These are phyloP conservation scores for Palaemon carinicauda DNA, from an alignment of 1,140 invertebrate genomes.

Conservation along the genomic window DNA sequence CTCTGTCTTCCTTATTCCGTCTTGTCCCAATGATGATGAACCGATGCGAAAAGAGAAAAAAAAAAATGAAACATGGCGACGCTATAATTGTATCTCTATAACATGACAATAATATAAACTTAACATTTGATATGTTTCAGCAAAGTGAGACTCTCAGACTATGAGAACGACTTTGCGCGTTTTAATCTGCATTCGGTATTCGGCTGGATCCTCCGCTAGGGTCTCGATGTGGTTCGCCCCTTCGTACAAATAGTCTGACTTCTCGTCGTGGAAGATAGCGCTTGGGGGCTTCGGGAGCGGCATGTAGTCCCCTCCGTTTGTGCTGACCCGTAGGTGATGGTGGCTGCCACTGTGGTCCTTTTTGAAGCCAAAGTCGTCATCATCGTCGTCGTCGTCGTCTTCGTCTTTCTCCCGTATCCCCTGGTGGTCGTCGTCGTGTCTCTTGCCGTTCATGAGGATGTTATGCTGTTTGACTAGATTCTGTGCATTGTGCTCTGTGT, in stretches of 20 bases:
- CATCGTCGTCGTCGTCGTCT: not conserved
- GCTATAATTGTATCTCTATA: too few species aligned
- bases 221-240: too few species aligned
- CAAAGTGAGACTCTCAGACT: too few species aligned
- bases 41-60: too few species aligned
- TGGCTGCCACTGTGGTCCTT: not conserved
- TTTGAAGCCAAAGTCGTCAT: not conserved
- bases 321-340: not conserved
- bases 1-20: too few species aligned
- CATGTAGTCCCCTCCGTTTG: conserved; percentile 39
- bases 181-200: not conserved
- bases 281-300: conserved; percentile 26
- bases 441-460: conserved; percentile 16
- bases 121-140: too few species aligned
- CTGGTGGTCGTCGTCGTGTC: not conserved
- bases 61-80: too few species aligned
- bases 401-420: not conserved
- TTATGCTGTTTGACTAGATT: not conserved
- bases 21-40: too few species aligned
- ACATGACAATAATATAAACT: too few species aligned
- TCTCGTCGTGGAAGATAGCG: not conserved
- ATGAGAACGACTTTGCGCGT: too few species aligned
- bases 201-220: not conserved
- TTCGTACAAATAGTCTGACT: not conserved
- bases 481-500: not conserved